phyloP scores from a whole-genome alignment of 2,888 invertebrate genomes.

The Camponotus fellah region DNA sequence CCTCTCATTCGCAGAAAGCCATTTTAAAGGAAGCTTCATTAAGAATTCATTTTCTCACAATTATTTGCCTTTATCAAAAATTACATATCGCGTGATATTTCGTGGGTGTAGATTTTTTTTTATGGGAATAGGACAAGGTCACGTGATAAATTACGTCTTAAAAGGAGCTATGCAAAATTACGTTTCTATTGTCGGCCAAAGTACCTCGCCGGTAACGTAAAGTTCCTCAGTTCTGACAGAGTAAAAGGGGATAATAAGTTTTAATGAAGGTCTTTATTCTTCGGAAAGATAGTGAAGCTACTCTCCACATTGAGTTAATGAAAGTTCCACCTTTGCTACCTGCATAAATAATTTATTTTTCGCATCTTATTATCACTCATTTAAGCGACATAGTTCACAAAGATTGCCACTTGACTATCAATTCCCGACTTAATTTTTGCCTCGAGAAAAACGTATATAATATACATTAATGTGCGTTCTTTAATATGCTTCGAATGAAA shows the following conservation, averaged over 20 bases:
- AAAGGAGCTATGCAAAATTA: constrained; percentile 35
- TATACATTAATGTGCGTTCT: neutral
- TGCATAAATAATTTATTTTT: constrained; percentile 44
- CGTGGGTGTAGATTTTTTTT: neutral
- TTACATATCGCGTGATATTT: neutral
- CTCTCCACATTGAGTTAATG: constrained; percentile 47
- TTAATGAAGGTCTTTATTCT: constrained; percentile 55
- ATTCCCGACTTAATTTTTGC: constrained; percentile 9
- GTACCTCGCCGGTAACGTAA: constrained; percentile 30
- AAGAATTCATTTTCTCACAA: neutral
- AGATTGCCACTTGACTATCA: constrained; percentile 7
- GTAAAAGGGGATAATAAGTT: constrained; percentile 53
- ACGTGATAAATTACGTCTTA: constrained; percentile 26
- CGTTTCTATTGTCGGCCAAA: constrained; percentile 49
- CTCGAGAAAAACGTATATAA: too few relatives aligned
- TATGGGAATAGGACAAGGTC: constrained; percentile 9
- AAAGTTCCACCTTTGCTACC: constrained; percentile 40
- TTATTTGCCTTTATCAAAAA: neutral
- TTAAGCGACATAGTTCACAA: neutral
- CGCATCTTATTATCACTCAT: constrained; percentile 29
- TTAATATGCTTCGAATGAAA: neutral
- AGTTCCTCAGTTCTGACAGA: constrained; percentile 43
- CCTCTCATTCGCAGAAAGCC: neutral
- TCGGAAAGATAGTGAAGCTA: constrained; percentile 40
- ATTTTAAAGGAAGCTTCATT: neutral